These are phyloP conservation scores for Oreochromis mossambicus DNA, from an alignment of 2,797 vertebrate genomes.

Conservation along the genomic window DNA sequence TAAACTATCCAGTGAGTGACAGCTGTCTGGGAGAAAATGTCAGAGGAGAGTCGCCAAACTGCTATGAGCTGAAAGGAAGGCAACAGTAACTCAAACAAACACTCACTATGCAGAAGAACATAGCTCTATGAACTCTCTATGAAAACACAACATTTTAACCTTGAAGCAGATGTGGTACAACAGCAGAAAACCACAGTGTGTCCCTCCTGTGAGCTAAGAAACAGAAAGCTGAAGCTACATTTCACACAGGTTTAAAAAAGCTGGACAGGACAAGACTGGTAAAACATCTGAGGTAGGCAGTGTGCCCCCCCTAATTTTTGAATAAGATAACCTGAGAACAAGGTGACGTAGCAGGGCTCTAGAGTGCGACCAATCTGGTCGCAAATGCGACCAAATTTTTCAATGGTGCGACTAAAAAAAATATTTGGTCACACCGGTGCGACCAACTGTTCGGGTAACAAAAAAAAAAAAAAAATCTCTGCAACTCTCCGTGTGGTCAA, in stretches of 20 bases:
- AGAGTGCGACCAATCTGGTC: too few relatives aligned
- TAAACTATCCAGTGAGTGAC: too few relatives aligned
- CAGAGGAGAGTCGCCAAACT: too few relatives aligned
- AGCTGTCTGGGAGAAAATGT: too few relatives aligned
- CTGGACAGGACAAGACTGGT: neutral
- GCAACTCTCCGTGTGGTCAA: too few relatives aligned
- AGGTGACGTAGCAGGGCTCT: neutral
- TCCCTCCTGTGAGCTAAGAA: neutral
- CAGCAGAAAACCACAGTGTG: neutral
- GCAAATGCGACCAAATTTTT: too few relatives aligned
- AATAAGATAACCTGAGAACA: neutral
- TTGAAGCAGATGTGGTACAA: neutral
- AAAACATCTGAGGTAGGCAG: neutral
- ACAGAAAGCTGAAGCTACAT: neutral
- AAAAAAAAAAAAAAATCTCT: too few relatives aligned
- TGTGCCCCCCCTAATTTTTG: neutral
- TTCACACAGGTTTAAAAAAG: neutral
- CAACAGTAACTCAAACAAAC: neutral
- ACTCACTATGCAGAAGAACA: neutral
- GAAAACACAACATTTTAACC: neutral
- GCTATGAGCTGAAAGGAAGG: neutral
- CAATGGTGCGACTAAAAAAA: too few relatives aligned
- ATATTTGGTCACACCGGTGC: too few relatives aligned
- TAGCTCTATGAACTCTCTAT: fast-evolving
- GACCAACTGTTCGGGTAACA: too few relatives aligned